Evolutionary conservation across 2,797 vertebrate species (phyloP), one percentile per base, ranked within the genome.

Genomic region (Anisognathus igniventris): DNA sequence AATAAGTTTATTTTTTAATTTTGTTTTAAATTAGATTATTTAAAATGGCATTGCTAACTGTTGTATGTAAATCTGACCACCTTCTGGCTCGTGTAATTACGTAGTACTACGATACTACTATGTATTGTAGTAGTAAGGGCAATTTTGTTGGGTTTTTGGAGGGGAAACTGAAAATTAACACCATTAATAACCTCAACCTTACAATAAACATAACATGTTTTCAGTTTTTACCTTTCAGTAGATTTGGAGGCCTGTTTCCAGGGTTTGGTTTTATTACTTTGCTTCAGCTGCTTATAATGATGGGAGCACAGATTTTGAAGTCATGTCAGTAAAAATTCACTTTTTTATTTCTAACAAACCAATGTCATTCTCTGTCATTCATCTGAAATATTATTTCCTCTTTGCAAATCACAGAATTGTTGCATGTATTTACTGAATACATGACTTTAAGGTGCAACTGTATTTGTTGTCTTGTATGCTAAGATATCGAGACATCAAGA

Each of bases 21-120:
- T 86, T 82, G 5, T 61, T 89, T 82, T 62, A 40, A 88, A 80
- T 68, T 76, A 44, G 23, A 24, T 71, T 67, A 45, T 77, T 77
- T 77, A 53, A 66, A 82, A 48, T 73, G 37, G 12, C 21, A 30
- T 53, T 93, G 19, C 31, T 67, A 54, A 61, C n/a, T 81, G 10
- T 9, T 47, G 5, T 47, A 25, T 81, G 23, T 20, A 20, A 65
- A 68, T 79, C 31, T 71, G 48, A 76, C 16, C 9, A 51, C 5
- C 30, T 82, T 79, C 61, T 77, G 53, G 6, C 22, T 60, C 40
- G 14, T 86, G 23, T 44, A 83, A 45, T 48, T 86, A 14, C 40
- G 47, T 25, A 25, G 47, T 25, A 15, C 24, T 48, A 48, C 2
- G 14, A 27, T 45, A 24, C 45, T 47, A 47, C 22, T 47, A 47